phyloP scores from a whole-genome alignment of 2,797 vertebrate genomes.

The Nyctibius grandis region DNA sequence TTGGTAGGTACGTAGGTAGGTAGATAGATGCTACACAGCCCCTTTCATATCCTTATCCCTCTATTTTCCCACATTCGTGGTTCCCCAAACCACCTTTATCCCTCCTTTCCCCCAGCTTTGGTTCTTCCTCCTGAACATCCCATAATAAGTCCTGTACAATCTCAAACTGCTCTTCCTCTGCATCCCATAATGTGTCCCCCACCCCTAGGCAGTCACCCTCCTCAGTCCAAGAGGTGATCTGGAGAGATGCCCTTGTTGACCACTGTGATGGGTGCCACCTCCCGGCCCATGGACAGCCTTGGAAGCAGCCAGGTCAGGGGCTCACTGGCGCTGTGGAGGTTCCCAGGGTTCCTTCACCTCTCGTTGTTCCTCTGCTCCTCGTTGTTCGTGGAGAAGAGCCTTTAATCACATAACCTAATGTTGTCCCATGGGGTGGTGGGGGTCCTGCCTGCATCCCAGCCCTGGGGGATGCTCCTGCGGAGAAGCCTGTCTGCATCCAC shows the following conservation, averaged over 20 bases:
- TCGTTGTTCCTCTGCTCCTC: neutral
- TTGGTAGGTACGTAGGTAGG: neutral
- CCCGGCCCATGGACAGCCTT: neutral
- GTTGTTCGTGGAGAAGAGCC: neutral
- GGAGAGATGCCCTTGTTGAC: neutral
- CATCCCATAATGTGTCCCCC: neutral
- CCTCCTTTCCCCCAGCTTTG: neutral
- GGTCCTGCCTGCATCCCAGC: neutral
- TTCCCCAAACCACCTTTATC: neutral
- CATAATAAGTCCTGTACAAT: neutral
- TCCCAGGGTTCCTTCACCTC: neutral
- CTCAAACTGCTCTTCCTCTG: neutral
- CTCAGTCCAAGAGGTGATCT: neutral
- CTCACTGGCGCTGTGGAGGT: neutral
- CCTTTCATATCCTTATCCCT: neutral
- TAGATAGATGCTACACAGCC: neutral
- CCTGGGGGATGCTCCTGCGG: neutral
- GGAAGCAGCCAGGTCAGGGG: rapidly evolving
- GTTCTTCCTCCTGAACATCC: neutral
- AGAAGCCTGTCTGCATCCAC: neutral
- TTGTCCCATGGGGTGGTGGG: neutral
- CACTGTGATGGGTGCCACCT: neutral
- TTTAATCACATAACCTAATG: neutral
- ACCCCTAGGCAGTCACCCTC: neutral
- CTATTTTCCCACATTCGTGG: neutral